Evolutionary conservation across 2,113 vertebrate genomes (phyloP).

Genomic region (Cairina moschata): DNA sequence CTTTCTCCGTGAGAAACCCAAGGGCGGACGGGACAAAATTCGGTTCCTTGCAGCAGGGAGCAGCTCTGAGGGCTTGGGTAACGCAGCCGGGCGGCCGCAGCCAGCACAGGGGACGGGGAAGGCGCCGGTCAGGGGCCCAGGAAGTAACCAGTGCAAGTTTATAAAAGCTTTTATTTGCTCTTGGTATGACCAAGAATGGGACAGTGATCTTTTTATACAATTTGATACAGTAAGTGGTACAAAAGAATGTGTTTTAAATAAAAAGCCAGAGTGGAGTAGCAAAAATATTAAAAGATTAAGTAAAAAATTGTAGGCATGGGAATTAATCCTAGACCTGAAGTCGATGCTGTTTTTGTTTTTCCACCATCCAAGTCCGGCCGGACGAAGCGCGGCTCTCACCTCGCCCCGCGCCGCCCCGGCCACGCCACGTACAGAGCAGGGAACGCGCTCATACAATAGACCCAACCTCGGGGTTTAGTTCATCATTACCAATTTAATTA

Average conservation of each 20-base stretch:
- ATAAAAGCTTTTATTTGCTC: conserved; percentile 74
- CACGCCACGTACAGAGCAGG: neutral
- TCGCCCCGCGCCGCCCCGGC: neutral
- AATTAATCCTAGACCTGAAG: conserved; percentile 18
- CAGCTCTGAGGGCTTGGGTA: neutral
- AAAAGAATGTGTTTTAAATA: conserved; percentile 72
- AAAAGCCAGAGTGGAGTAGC: conserved; percentile 71
- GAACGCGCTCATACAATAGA: neutral
- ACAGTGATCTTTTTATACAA: conserved; percentile 70
- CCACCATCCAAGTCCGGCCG: neutral
- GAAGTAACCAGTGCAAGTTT: conserved; percentile 53
- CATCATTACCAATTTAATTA: neutral
- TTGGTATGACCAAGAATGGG: conserved; percentile 69
- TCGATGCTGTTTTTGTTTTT: neutral
- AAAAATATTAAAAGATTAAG: conserved; percentile 70
- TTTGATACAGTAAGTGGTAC: conserved; percentile 69
- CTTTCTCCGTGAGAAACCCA: no score
- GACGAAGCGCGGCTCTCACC: neutral
- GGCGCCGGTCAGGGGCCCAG: neutral
- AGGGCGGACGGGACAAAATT: neutral
- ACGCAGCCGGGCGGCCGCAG: neutral
- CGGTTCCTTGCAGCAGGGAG: neutral
- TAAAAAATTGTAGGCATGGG: conserved; percentile 55
- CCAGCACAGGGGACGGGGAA: no score
- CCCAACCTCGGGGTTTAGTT: neutral